Conservation (phyloP, 2,113 vertebrate genomes). For the Brachyistius frenatus region DNA sequence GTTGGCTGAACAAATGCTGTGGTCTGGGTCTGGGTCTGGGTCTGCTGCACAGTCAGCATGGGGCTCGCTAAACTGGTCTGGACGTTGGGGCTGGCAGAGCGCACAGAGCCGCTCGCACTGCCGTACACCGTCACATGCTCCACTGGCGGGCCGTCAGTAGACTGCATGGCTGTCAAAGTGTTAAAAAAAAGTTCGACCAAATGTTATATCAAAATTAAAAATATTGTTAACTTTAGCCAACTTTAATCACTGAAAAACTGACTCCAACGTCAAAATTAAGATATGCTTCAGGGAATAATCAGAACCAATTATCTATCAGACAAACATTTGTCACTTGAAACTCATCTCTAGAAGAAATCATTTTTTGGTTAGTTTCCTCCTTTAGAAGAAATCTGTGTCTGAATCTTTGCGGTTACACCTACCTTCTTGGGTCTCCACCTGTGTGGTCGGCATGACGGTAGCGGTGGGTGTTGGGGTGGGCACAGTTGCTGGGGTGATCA, state of each 20-base stretch:
- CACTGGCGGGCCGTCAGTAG: slow-evolving; percentile 88
- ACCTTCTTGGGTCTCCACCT: slow-evolving; percentile 97
- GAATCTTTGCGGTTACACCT: slow-evolving; percentile 16
- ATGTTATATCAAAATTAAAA: background rate
- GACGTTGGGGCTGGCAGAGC: slow-evolving; percentile 96
- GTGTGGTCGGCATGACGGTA: slow-evolving; percentile 98
- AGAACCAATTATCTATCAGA: too few species aligned
- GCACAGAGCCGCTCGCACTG: slow-evolving; percentile 95
- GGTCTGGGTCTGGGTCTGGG: slow-evolving; percentile 91
- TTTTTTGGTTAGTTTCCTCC: background rate
- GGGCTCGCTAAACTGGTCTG: slow-evolving; percentile 90
- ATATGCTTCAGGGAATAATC: too few species aligned
- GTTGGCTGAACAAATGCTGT: slow-evolving; percentile 99
- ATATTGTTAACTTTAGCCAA: too few species aligned
- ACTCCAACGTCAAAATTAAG: background rate
- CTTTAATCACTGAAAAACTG: background rate
- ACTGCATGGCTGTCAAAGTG: slow-evolving; percentile 89
- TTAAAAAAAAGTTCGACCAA: background rate
- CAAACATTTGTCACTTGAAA: too few species aligned
- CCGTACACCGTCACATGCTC: slow-evolving; percentile 96
- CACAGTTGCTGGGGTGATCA: slow-evolving; percentile 95
- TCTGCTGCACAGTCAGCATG: slow-evolving; percentile 91
- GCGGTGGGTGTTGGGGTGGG: slow-evolving; percentile 97
- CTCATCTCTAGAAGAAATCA: rapidly evolving
- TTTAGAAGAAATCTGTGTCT: rapidly evolving